Base-by-base conservation (phyloP, 2,888 invertebrate genomes). In the Andrena bucephala region DNA sequence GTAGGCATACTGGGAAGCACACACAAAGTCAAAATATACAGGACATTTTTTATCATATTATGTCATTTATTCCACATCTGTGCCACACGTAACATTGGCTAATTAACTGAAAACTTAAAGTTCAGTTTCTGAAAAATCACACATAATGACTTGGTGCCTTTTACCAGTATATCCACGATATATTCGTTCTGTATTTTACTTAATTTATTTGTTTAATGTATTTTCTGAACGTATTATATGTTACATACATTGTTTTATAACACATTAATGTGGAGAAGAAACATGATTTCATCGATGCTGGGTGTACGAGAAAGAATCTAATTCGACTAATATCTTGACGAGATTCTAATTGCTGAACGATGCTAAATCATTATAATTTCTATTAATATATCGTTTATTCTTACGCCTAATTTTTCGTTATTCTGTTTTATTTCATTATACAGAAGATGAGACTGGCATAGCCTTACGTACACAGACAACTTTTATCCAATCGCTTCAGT, bases 371-470 rank as follows among this genome's bases (percentile, higher is more conserved):
- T 77, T 36, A 54, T 69, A 78, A 52, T 57, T 67, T 59, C 29
- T 76, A 59, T 36, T 71, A 48, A 27, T 13, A 6, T 24, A 65
- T 69, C 8, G 75, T 69, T 65, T 77, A 65, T 71, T 70, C 42
- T 72, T 76, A 73, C 54, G 68, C 79, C 87, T 88, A 89, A 89
- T 89, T 87, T 86, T 81, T 85, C 75, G 54, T 89, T 87, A 89
- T 77, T 88, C 89, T 89, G 87, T 85, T 80, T 62, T 65, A 79
- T 90, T 90, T 90, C 82, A 87, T 88, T 87, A 80, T 70, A 76
- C 84, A 93, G 93, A 91, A 76, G 86, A 92, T 83, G 87, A 90
- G 83, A 88, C 90, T 86, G 90, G 91, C 87, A 89, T 92, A 88
- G 85, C 89, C 69, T 83, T 92, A 78, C 87, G 85, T 42, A 87